Conservation (phyloP, 1,140 invertebrate species). For the Cotesia vestalis region DNA sequence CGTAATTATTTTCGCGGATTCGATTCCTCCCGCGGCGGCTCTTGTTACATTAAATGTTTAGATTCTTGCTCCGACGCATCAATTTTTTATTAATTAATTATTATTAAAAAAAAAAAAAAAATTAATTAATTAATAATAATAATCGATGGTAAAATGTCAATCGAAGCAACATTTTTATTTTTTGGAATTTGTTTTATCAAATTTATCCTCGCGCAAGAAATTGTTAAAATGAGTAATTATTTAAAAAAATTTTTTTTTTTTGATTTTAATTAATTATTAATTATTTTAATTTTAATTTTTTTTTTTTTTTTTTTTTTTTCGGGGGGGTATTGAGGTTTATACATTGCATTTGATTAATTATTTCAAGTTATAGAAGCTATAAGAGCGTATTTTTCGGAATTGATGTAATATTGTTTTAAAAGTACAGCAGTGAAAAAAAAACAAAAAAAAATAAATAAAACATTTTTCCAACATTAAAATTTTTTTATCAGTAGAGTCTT, state of each 20-base stretch:
- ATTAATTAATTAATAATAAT: background rate
- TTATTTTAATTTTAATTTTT: slow-evolving; percentile 25
- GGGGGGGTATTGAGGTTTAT: slow-evolving; percentile 28
- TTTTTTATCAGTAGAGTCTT: too few relatives aligned
- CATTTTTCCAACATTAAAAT: too few relatives aligned
- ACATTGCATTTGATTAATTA: too few relatives aligned
- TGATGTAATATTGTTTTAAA: too few relatives aligned
- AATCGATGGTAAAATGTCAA: background rate
- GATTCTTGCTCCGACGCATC: background rate
- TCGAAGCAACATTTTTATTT: too few relatives aligned
- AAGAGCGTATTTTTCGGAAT: slow-evolving; percentile 35
- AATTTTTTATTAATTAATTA: background rate
- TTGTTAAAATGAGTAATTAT: slow-evolving; percentile 11
- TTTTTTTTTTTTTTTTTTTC: too few relatives aligned
- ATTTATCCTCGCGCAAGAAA: background rate
- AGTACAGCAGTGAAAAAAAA: too few relatives aligned
- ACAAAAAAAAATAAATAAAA: too few relatives aligned
- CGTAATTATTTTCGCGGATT: background rate
- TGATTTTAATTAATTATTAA: slow-evolving; percentile 17
- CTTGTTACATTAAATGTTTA: too few relatives aligned
- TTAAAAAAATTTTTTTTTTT: background rate
- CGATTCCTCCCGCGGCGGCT: too few relatives aligned
- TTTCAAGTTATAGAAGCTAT: slow-evolving; percentile 20
- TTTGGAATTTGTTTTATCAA: background rate
- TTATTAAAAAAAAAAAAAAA: background rate